These are phyloP conservation scores for Stylophora pistillata DNA, from an alignment of 64 coral and sea anemone species.

Conservation along the genomic window DNA sequence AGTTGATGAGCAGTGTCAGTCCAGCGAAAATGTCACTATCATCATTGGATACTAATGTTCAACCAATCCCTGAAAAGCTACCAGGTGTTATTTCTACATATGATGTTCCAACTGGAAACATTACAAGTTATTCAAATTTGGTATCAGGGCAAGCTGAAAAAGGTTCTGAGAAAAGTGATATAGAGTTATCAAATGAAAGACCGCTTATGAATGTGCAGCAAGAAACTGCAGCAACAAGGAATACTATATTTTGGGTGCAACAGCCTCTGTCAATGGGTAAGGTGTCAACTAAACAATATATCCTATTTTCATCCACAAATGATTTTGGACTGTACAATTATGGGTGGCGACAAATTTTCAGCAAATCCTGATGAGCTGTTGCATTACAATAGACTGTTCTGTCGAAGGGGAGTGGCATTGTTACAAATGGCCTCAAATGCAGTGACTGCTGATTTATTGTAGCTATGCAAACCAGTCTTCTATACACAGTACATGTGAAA, in stretches of 20 bases:
- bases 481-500: no score
- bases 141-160: neutral
- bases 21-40: neutral
- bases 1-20: neutral
- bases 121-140: neutral
- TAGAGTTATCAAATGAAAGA: neutral
- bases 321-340: no score
- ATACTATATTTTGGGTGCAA: neutral
- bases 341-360: no score
- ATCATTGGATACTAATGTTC: neutral
- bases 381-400: no score
- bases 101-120: neutral
- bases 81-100: neutral
- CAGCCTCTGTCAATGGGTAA: slow-evolving; percentile 1
- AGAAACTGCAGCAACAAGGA: neutral
- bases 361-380: no score
- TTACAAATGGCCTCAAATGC: neutral
- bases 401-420: no score
- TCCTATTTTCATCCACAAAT: no score
- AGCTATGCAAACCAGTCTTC: no score
- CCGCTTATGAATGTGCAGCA: neutral
- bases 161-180: neutral
- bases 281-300: no score
- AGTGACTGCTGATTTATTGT: no score
- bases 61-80: neutral